A percentile compares a stretch with the other conserved stretches of the same genome.
Conservation (phyloP, 2,888 invertebrate genomes). For the Polymixis lichenea region DNA sequence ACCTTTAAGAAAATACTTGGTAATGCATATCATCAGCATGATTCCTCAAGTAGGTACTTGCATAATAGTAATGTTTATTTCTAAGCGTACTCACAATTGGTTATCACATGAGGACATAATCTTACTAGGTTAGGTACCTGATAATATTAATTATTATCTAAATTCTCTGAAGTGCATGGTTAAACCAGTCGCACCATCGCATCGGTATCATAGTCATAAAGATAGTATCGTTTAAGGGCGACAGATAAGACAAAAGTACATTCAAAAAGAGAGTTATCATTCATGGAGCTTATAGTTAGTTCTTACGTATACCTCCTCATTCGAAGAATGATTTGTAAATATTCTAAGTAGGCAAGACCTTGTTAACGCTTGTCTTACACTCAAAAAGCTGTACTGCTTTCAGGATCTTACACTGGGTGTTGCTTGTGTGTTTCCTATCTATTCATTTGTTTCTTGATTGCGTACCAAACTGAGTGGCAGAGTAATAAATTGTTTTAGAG, state of each 20-base stretch:
- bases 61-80: slow-evolving; percentile 10
- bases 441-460: background rate
- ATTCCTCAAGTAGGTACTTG: slow-evolving; percentile 3
- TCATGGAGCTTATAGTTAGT: background rate
- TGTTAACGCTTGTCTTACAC: background rate
- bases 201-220: slow-evolving; percentile 29
- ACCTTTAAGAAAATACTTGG: background rate
- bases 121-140: slow-evolving; percentile 34
- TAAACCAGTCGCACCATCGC: slow-evolving; percentile 14
- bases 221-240: slow-evolving; percentile 19
- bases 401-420: background rate
- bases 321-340: background rate
- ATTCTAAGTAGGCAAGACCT: background rate
- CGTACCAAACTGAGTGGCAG: background rate
- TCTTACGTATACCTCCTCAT: background rate
- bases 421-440: background rate
- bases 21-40: background rate
- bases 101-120: slow-evolving; percentile 13
- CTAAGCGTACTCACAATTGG: background rate
- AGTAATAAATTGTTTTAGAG: background rate
- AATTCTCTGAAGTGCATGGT: slow-evolving; percentile 25
- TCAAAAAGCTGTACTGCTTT: background rate
- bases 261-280: background rate
- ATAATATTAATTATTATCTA: slow-evolving; percentile 36
- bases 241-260: slow-evolving; percentile 22